Base-by-base conservation (phyloP, 1,140 invertebrate genomes). In the Trachymyrmex septentrionalis region DNA sequence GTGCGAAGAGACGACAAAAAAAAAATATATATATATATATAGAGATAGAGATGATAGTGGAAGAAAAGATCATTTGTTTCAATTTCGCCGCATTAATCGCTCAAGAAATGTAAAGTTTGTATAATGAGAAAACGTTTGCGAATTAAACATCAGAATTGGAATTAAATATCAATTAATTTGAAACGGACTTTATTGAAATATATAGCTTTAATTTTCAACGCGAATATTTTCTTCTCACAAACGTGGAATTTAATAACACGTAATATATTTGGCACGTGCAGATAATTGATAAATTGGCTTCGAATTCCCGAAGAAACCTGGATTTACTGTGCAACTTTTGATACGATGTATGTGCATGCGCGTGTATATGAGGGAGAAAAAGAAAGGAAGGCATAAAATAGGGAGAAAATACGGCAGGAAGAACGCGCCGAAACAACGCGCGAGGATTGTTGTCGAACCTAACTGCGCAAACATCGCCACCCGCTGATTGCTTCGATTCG, bases 401-500 rank as follows among this genome's bases (percentile, higher is more conserved):
- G 59, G 14, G 73, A 64, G 66, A 73, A 75, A 82, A 76, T 64
- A 73, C 30, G 44, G 72, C 4, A 24, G 38, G 59, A 50, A 81
- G 53, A 77, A 44, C 55, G 66, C n/a, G 73, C 21, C 81, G 80
- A 85, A 88, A 91, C 91, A 90, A 88, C 82, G 84, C 85, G 78
- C 81, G 67, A 75, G 44, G 84, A 73, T 87, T 53, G 88, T 90
- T 86, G 88, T 86, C 71, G 82, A 90, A 89, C 86, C 88, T 89
- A 92, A 91, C 92, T 91, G 92, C 72, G 87, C 87, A 93, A 93
- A 92, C 90, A 93, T 92, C 92, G 91, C 66, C 88, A 69, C 80
- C 63, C 82, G 86, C 86, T 92, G 92, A 93, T 93, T 93, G 92
- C 92, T 93, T 92, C 89, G 90, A 90, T 91, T 92, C 86, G 72